Conservation (phyloP, 2,113 vertebrate genomes). For the Hippocampus abdominalis region DNA sequence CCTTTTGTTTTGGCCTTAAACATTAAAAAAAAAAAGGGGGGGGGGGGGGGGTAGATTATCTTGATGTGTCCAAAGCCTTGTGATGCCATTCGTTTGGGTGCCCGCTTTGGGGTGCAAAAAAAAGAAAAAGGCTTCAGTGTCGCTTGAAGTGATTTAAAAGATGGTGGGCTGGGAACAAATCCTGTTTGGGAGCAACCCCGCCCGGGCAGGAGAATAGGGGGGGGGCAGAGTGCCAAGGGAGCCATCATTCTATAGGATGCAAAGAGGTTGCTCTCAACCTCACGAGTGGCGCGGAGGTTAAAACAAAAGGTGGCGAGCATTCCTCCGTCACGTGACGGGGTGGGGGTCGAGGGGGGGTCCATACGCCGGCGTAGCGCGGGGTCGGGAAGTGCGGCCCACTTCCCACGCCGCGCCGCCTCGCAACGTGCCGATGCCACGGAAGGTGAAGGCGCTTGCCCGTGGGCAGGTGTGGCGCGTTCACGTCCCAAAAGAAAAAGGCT, state of each 20-base stretch:
- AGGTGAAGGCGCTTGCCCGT: constrained; percentile 21
- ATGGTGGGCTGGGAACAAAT: constrained; percentile 51
- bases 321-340: constrained; percentile 59
- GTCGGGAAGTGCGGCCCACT: constrained; percentile 68
- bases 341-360: constrained; percentile 26
- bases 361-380: constrained; percentile 57
- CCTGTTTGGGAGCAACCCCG: constrained; percentile 53
- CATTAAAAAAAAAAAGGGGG: constrained; percentile 52
- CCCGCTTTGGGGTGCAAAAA: constrained; percentile 34
- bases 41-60: constrained; percentile 45
- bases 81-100: constrained; percentile 67
- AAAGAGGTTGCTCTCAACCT: constrained; percentile 61
- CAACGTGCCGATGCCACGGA: background rate
- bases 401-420: constrained; percentile 70
- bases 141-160: constrained; percentile 71
- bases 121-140: constrained; percentile 57
- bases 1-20: constrained; percentile 66
- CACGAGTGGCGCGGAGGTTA: constrained; percentile 57
- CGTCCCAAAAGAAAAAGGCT: background rate
- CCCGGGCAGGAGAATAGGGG: constrained; percentile 51
- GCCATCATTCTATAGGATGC: constrained; percentile 61
- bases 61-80: constrained; percentile 61
- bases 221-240: constrained; percentile 60
- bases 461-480: constrained; percentile 12
- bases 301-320: constrained; percentile 65